Percentiles rank a stretch among this genome's conserved stretches.
Evolutionary conservation across 1,140 invertebrate genomes (phyloP).

Genomic region (Ips nitidus): DNA sequence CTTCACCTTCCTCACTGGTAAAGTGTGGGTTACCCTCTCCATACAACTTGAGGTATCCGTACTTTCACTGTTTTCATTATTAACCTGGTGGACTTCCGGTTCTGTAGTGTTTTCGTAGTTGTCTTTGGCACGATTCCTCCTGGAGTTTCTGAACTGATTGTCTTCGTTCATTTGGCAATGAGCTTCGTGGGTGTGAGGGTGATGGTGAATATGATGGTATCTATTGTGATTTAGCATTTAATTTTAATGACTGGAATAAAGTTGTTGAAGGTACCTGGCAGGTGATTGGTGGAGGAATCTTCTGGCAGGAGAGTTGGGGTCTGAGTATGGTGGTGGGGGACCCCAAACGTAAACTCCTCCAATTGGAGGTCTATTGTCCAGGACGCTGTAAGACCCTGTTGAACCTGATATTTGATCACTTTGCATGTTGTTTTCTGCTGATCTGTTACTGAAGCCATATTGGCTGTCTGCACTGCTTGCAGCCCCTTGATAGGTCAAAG

Average conservation of each 20-base stretch:
- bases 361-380: conserved; percentile 57
- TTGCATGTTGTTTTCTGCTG: conserved; percentile 49
- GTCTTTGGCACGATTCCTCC: conserved; percentile 46
- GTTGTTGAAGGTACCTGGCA: conserved; percentile 37
- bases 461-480: conserved; percentile 63
- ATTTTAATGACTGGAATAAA: background rate
- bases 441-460: conserved; percentile 63
- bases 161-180: conserved; percentile 51
- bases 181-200: conserved; percentile 49
- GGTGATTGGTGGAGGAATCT: conserved; percentile 45
- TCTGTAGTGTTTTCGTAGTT: conserved; percentile 53
- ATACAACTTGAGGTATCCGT: conserved; percentile 52
- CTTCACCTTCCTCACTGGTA: conserved; percentile 57
- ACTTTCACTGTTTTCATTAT: conserved; percentile 48
- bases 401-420: conserved; percentile 51
- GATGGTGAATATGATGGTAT: conserved; percentile 49
- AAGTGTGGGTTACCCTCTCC: conserved; percentile 55
- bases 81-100: conserved; percentile 50
- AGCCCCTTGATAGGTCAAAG: conserved; percentile 49
- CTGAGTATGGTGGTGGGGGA: conserved; percentile 73
- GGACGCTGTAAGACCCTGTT: conserved; percentile 55
- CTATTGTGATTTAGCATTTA: conserved; percentile 26
- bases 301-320: conserved; percentile 67
- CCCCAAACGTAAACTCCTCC: conserved; percentile 63
- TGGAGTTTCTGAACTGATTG: conserved; percentile 28